Evolutionary conservation across 1,140 invertebrate species (phyloP).

Genomic region (Forficula auricularia): DNA sequence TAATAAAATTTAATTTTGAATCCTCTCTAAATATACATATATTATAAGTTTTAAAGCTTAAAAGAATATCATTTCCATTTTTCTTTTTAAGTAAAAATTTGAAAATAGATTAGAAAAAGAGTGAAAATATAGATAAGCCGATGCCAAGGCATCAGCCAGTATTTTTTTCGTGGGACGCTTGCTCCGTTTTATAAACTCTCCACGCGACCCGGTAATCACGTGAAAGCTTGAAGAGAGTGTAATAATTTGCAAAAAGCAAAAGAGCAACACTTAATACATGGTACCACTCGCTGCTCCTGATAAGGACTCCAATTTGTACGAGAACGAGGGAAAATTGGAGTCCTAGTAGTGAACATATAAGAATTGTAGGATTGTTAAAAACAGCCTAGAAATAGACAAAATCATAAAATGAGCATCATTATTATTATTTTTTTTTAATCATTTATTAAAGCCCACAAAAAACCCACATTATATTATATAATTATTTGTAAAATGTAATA

Average conservation of each 20-base stretch:
- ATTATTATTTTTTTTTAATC: conserved; percentile 8
- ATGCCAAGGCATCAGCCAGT: conserved; percentile 11
- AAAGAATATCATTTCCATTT: too few species aligned
- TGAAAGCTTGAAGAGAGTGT: conserved; percentile 73
- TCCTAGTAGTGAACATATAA: conserved; percentile 54
- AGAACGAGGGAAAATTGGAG: conserved; percentile 55
- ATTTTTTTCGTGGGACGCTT: conserved; percentile 42
- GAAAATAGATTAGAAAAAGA: too few species aligned
- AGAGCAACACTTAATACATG: conserved; percentile 70
- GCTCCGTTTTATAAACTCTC: conserved; percentile 60
- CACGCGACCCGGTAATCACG: conserved; percentile 71
- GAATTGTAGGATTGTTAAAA: conserved; percentile 68
- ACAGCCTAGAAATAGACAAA: conserved; percentile 55
- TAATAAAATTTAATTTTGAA: too few species aligned
- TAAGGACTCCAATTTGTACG: conserved; percentile 57
- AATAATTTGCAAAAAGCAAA: conserved; percentile 76
- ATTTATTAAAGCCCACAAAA: neutral
- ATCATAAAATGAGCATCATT: conserved; percentile 14
- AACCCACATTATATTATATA: conserved; percentile 4
- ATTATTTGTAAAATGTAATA: conserved; percentile 2
- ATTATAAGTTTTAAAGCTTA: too few species aligned
- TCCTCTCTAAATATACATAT: too few species aligned
- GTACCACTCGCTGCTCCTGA: conserved; percentile 73
- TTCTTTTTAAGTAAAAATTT: too few species aligned
- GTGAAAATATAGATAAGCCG: too few species aligned